A percentile compares a stretch with the other conserved stretches of the same genome.
Conservation (phyloP, 1,140 invertebrate species). For the Aplysia californica region DNA sequence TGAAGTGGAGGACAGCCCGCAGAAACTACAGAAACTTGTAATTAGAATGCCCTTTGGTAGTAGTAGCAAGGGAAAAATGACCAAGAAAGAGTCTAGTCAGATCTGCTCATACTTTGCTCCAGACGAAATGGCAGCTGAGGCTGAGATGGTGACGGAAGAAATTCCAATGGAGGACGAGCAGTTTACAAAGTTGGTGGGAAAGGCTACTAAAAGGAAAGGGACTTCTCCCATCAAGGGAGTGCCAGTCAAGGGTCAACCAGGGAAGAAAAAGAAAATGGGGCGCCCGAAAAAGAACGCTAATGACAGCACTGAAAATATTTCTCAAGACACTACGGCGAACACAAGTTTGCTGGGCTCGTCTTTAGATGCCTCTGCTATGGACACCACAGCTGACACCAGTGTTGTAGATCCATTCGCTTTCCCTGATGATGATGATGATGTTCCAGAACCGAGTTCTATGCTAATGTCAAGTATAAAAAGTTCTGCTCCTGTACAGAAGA, state of each 20-base stretch:
- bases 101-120: constrained; percentile 26
- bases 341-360: too few relatives aligned
- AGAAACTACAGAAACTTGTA: constrained; percentile 18
- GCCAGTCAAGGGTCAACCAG: too few relatives aligned
- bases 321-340: too few relatives aligned
- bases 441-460: not conserved
- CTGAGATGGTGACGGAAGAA: not conserved
- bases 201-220: not conserved
- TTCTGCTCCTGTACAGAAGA: too few relatives aligned
- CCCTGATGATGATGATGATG: not conserved
- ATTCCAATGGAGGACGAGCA: not conserved
- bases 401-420: not conserved
- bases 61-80: constrained; percentile 16
- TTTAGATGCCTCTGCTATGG: too few relatives aligned
- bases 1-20: not conserved
- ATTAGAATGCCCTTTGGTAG: constrained; percentile 29
- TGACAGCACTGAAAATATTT: too few relatives aligned
- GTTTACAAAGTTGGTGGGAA: not conserved
- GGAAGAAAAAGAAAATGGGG: not conserved
- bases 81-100: constrained; percentile 17
- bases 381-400: too few relatives aligned
- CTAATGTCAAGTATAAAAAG: too few relatives aligned
- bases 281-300: not conserved
- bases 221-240: not conserved
- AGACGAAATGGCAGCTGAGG: not conserved